Evolutionary conservation across 2,797 vertebrate species (phyloP).

Genomic region (Lepilemur ruficaudatus): DNA sequence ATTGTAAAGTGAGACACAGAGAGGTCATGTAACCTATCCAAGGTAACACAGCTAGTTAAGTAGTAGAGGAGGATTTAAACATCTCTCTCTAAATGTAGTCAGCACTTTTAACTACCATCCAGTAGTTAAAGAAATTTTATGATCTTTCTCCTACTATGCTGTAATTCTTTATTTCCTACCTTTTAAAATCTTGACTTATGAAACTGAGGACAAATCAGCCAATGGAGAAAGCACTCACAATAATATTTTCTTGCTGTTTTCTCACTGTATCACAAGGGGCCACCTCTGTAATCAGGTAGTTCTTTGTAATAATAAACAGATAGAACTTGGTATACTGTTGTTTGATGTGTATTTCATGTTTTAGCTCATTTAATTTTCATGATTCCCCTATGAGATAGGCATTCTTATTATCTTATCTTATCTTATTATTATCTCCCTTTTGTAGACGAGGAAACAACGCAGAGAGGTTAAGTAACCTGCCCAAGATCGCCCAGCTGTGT

Average conservation of each 20-base stretch:
- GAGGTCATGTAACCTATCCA: neutral
- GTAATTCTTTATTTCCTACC: neutral
- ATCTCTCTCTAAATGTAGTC: neutral
- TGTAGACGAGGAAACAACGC: neutral
- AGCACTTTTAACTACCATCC: neutral
- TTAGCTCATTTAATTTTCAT: neutral
- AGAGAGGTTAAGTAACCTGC: neutral
- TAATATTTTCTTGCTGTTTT: neutral
- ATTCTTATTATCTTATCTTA: neutral
- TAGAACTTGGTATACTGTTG: neutral
- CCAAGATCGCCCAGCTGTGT: neutral
- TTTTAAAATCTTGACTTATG: neutral
- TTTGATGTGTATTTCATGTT: neutral
- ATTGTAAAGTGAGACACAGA: neutral
- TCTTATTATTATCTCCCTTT: neutral
- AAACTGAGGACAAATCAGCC: neutral
- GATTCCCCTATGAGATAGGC: neutral
- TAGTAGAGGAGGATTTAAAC: neutral
- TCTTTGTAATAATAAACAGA: neutral
- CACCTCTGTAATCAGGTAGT: neutral
- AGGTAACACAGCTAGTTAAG: neutral
- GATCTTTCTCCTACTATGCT: neutral
- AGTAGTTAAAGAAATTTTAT: neutral
- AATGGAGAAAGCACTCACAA: neutral
- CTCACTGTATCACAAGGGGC: neutral